These are phyloP conservation scores for Mormyrops boulengeri DNA, from an alignment of 2,797 vertebrate species.

Conservation along the genomic window DNA sequence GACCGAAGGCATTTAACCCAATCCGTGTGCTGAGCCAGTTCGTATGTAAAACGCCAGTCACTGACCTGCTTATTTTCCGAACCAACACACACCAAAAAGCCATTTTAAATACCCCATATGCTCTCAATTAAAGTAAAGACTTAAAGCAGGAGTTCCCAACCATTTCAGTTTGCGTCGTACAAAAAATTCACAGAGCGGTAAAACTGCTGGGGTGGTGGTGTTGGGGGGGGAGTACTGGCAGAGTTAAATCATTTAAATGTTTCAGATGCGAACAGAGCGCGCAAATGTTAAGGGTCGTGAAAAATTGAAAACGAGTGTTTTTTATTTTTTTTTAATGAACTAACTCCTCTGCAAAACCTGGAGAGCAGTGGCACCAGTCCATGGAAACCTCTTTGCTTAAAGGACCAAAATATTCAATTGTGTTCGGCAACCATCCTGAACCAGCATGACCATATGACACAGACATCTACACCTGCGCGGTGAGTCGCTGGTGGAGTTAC, in stretches of 20 bases:
- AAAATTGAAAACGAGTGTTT: not conserved
- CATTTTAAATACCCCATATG: not conserved
- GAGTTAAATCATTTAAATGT: not conserved
- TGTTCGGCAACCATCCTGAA: not conserved
- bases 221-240: not conserved
- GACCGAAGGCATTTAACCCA: not conserved
- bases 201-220: not conserved
- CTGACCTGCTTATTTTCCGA: not conserved
- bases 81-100: not conserved
- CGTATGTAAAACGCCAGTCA: not conserved
- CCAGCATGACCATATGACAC: not conserved
- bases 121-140: not conserved
- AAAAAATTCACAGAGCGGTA: not conserved
- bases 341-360: not conserved
- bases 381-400: not conserved
- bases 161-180: not conserved
- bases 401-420: not conserved
- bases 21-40: not conserved
- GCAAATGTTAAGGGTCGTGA: not conserved
- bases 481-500: not conserved
- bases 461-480: not conserved
- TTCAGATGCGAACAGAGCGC: not conserved
- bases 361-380: not conserved
- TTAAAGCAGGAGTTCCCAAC: not conserved
- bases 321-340: not conserved